Evolutionary conservation across 1,140 invertebrate species (phyloP), one percentile per base, ranked within the genome.

Genomic region (Drosophila nannoptera): DNA sequence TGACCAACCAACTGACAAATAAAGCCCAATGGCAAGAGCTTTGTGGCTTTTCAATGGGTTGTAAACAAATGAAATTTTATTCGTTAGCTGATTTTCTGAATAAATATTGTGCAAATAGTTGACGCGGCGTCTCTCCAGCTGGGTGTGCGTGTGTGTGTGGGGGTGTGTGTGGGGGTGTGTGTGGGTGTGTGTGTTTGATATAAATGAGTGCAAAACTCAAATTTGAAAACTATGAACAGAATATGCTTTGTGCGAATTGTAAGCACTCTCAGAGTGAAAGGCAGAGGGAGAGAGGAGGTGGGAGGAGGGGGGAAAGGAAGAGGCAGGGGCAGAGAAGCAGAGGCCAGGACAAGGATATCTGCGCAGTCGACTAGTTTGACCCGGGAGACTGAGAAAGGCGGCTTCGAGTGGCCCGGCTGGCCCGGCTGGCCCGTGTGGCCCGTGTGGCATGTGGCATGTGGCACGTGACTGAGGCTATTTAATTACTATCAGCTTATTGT

Each of bases 51-150:
- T 70, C 76, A 84, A 80, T 80, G 69, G 77, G 77, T 83, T 76
- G 66, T 77, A 76, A 74, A 77, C 80, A 83, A 83, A 83, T 86
- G 65, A 73, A 84, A 84, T 84, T 83, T 71, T 80, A 83, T 86
- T 83, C 63, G 49, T 59, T 71, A 72, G 68, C 70, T 76, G 76
- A 83, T 78, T 83, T 84, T 56, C 56, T 22, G 55, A 78, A 84
- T 80, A 73, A 22, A 22, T 80, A 76, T 76, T 80, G 36, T 68
- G 62, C 69, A 69, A 76, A 74, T 77, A 65, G 76, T 75, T 72
- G 60, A 64, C 58, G 59, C 43, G 61, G 50, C 61, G 22, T 49
- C 49, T 42, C 50, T 64, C 60, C 61, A 68, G 59, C 50, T 29
- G 48, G 54, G 50, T 60, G 14, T 43, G 40, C n/a, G 11, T n/a